Evolutionary conservation across 1,140 invertebrate species (phyloP), one percentile per base, ranked within the genome.

Genomic region (Caligus rogercresseyi): DNA sequence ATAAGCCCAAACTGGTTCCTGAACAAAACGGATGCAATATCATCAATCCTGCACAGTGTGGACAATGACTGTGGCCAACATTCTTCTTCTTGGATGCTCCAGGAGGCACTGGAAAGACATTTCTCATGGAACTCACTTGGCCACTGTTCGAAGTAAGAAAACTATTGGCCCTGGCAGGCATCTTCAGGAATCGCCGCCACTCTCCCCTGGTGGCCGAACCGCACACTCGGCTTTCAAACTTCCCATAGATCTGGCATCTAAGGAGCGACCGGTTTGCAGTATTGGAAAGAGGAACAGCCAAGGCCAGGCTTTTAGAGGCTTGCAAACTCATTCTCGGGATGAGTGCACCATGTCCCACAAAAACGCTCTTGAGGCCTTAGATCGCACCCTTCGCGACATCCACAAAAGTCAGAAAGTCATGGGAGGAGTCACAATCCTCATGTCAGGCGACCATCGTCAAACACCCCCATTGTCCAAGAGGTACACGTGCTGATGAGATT

Each of bases 111-210:
- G 72, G 69, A 31, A 72, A 74, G 54, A 71, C 66, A 43, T 74
- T 70, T 11, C 66, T 73, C 11, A 69, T 68, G 15, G 69, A 67
- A 59, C 54, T 64, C 14, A 61, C 67, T 19, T 63, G 69, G 20
- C 66, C 67, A n/a, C 51, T 57, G 31, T 58, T 73, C 11, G 54
- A 68, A 65, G 61, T 64, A 52, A 4, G 66, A 21, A 63, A 66
- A 23, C 58, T 70, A 19, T 71, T 73, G 62, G 72, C 73, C 25
- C 52, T 78, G 11, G 73, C 74, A 3, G 66, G 77, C 77, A 58
- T 77, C 73, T 53, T 78, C 77, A 24, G 77, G 76, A 60, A 78
- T 80, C 56, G 77, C 77, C 20, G 75, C 77, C 24, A 78, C 74
- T 52, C 69, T 78, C 21, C 56, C 61, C 69, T 55, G 72, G 72